These are phyloP conservation scores for Acleris literana DNA, from an alignment of 2,888 invertebrate species.

Conservation along the genomic window DNA sequence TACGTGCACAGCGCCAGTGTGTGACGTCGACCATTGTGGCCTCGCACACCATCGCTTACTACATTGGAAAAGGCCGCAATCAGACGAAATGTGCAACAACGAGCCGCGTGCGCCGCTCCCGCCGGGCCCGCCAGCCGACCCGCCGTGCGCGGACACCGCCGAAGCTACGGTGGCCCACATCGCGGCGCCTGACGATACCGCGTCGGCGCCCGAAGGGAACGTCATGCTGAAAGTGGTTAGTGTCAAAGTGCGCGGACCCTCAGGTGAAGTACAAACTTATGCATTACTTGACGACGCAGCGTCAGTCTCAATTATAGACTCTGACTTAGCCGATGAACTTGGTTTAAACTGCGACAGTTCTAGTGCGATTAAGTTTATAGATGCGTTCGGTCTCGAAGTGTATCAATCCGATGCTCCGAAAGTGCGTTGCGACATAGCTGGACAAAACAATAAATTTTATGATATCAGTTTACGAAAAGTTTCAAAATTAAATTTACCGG, in stretches of 20 bases:
- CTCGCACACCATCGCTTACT: conserved; percentile 5
- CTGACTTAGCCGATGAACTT: conserved; percentile 9
- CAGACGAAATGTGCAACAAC: not conserved
- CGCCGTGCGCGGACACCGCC: not conserved
- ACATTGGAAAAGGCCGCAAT: conserved; percentile 4
- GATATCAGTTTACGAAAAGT: conserved; percentile 18
- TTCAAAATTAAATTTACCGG: conserved; percentile 21
- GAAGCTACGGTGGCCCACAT: not conserved
- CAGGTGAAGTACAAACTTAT: not conserved
- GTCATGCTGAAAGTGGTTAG: conserved; percentile 29
- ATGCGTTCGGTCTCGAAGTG: conserved; percentile 25
- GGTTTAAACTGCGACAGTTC: conserved; percentile 3
- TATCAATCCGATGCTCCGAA: conserved; percentile 26
- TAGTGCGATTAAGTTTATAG: conserved; percentile 8
- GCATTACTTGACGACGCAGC: conserved; percentile 21
- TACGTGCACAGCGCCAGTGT: not conserved
- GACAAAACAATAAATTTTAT: conserved; percentile 6
- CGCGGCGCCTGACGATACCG: not conserved
- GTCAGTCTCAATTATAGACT: conserved; percentile 26
- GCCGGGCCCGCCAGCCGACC: not conserved
- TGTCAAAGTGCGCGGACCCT: not conserved
- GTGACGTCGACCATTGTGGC: conserved; percentile 10
- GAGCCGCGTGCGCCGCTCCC: not conserved
- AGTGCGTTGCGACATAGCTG: conserved; percentile 1
- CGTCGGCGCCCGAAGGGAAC: conserved; percentile 23